A percentile compares a stretch with the other conserved stretches of the same genome.
Conservation (phyloP, 1,140 invertebrate genomes). For the Bombus sibiricus region DNA sequence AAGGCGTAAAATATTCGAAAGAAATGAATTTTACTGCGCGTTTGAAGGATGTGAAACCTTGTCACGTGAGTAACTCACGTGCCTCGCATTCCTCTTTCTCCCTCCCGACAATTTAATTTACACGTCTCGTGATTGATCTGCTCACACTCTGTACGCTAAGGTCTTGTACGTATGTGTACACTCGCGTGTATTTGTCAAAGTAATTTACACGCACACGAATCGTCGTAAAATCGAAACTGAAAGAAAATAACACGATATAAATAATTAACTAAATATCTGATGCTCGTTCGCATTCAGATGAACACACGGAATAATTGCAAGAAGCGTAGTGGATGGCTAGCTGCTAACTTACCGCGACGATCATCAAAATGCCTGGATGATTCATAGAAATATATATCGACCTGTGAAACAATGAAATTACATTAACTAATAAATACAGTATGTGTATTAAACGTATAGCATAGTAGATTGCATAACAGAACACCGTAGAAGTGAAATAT, state of each 20-base stretch:
- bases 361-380: too few relatives aligned
- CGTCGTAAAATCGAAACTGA: not conserved
- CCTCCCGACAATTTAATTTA: constrained; percentile 29
- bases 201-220: not conserved
- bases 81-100: constrained; percentile 10
- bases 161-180: not conserved
- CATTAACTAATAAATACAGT: too few relatives aligned
- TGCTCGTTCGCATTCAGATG: too few relatives aligned
- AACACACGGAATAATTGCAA: too few relatives aligned
- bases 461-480: too few relatives aligned
- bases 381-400: too few relatives aligned
- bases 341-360: too few relatives aligned
- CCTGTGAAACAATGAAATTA: too few relatives aligned
- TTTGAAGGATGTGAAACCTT: constrained; percentile 1
- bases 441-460: too few relatives aligned
- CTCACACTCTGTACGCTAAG: not conserved
- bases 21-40: constrained; percentile 18
- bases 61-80: constrained; percentile 30
- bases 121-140: not conserved
- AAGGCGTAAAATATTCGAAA: not conserved
- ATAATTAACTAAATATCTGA: too few relatives aligned
- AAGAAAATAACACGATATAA: not conserved
- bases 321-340: too few relatives aligned
- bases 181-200: not conserved
- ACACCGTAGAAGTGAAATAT: too few relatives aligned